Evolutionary conservation across 2,888 invertebrate genomes (phyloP).

Genomic region (Tachina fera): DNA sequence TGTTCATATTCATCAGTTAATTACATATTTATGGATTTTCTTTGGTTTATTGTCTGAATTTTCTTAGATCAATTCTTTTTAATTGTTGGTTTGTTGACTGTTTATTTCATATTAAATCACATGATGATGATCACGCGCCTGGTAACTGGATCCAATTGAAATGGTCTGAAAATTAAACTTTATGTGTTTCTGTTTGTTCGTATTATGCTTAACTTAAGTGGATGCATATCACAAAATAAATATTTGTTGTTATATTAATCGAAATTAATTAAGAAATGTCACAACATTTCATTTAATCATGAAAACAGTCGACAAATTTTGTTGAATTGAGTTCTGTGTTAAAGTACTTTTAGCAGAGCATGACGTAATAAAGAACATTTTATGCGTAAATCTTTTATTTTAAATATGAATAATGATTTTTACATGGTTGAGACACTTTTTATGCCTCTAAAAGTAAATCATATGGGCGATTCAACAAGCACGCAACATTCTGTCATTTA

Average conservation of each 20-base stretch:
- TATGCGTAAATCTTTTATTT: neutral
- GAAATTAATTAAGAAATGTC: conserved; percentile 64
- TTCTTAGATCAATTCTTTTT: conserved; percentile 36
- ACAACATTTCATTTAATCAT: conserved; percentile 33
- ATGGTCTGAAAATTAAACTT: conserved; percentile 38
- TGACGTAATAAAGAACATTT: conserved; percentile 5
- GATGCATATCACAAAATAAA: conserved; percentile 35
- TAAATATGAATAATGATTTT: too few species aligned
- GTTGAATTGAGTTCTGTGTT: neutral
- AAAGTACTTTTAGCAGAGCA: neutral
- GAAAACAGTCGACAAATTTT: conserved; percentile 14
- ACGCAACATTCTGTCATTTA: too few species aligned
- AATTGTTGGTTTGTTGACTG: conserved; percentile 14
- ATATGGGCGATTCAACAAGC: too few species aligned
- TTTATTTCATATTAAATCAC: conserved; percentile 60
- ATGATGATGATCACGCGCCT: conserved; percentile 70
- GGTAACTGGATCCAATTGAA: conserved; percentile 54
- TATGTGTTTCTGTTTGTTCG: conserved; percentile 14
- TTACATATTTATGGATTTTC: neutral
- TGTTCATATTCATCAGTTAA: neutral
- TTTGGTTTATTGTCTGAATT: conserved; percentile 7
- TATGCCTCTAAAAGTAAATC: too few species aligned
- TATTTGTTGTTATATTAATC: conserved; percentile 57
- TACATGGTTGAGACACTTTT: neutral
- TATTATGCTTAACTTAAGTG: conserved; percentile 18